phyloP scores from a whole-genome alignment of 2,888 invertebrate species.

The Alloplasta piceator region DNA sequence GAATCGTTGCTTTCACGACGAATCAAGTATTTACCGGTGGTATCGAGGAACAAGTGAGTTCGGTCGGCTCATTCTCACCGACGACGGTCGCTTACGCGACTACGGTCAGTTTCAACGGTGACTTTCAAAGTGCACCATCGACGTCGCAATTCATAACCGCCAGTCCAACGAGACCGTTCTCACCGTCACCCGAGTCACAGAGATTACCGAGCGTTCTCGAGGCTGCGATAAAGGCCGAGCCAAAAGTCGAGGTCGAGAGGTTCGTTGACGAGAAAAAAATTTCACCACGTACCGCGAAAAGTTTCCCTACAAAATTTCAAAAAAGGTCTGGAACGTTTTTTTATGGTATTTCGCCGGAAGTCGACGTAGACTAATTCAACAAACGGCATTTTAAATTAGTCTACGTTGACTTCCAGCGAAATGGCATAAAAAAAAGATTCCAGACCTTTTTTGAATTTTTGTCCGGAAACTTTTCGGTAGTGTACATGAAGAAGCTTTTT shows the following conservation, averaged over 20 bases:
- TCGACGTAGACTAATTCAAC: no score
- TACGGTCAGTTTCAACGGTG: constrained; percentile 73
- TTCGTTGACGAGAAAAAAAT: constrained; percentile 48
- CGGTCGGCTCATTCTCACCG: constrained; percentile 75
- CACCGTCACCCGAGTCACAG: constrained; percentile 82
- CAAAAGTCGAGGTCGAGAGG: constrained; percentile 90
- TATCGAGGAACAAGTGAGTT: constrained; percentile 72
- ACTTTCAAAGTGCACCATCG: constrained; percentile 62
- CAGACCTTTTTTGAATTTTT: no score
- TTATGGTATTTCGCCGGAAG: no score
- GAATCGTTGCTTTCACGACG: constrained; percentile 76
- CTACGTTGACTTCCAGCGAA: no score
- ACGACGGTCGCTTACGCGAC: constrained; percentile 74
- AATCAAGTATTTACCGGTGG: constrained; percentile 73
- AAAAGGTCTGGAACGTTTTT: no score
- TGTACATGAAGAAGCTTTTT: no score
- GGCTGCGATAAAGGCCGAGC: constrained; percentile 94
- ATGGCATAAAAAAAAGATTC: no score
- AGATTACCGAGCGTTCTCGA: constrained; percentile 90
- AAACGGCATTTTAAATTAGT: no score
- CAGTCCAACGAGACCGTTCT: constrained; percentile 79
- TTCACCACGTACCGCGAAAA: no score
- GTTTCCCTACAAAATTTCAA: no score
- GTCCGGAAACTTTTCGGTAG: no score
- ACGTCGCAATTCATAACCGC: constrained; percentile 75